Evolutionary conservation across 2,888 invertebrate genomes (phyloP), one percentile per base, ranked within the genome.

Genomic region (Campoletis raptor): DNA sequence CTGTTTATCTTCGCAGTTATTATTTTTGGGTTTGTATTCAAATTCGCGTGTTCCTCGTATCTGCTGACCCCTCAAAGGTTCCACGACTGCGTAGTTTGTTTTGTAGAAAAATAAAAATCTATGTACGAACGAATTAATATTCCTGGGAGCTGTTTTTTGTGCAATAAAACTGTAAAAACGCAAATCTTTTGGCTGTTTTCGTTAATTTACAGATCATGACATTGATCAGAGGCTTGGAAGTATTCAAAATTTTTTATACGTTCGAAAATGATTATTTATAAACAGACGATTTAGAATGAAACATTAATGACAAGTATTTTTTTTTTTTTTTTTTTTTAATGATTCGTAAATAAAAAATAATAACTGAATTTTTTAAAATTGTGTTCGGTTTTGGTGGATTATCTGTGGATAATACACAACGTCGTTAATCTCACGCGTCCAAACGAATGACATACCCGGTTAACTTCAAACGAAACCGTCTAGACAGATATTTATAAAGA

Each of bases 401-500:
- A 5, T 76, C 5, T 45, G 36, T 52, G 67, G 52, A 67, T 52
- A 42, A 77, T 24, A 45, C 12, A 61, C 21, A 57, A 24, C 61
- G 48, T 30, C 64, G 48, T 66, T 66, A 30, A 48, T 77, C 77
- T 10, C 30, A 7, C 40, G 37, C 6, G 12, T 61, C 15, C 15
- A 30, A 40, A 40, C 64, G 66, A 66, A 36, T 52, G 66, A 66
- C 66, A 67, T 37, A 30, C 37, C 12, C 48, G 48, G 66, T 52
- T 67, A 66, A 67, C 52, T 67, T 67, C 48, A 48, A 66, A 77
- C 64, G 66, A 66, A 48, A 66, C 18, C 73, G 48, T 77, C 30
- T 77, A 67, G 73, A 54, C 54, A 40, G 52, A 77, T 37, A 37
- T 77, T n/a, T 67, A 48, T 45, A 36, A 77, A 77, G 66, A 52